Percentiles rank a stretch among this genome's conserved stretches.
Evolutionary conservation across 2,113 vertebrate genomes (phyloP).

Genomic region (Catagonus wagneri): DNA sequence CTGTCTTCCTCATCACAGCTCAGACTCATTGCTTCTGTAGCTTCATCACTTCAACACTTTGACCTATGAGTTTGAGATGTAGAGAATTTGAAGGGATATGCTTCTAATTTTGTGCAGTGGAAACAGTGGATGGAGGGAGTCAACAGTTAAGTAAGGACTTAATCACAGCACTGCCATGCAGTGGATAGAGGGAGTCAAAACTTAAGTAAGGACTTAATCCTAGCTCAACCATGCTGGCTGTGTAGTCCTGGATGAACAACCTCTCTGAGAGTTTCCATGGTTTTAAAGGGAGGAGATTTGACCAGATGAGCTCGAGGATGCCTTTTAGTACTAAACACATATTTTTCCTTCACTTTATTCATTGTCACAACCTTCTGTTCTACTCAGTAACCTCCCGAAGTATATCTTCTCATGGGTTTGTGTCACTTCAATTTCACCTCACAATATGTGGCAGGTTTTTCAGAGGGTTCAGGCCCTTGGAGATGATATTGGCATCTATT

Average conservation of each 20-base stretch:
- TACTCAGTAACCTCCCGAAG: background rate
- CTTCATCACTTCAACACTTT: background rate
- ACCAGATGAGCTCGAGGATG: background rate
- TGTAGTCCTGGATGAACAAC: background rate
- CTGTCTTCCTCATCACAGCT: background rate
- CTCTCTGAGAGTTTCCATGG: background rate
- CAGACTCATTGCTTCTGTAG: background rate
- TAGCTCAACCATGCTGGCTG: background rate
- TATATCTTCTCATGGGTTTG: background rate
- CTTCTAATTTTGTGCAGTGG: background rate
- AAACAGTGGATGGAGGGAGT: background rate
- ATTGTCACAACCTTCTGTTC: background rate
- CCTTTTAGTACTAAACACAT: background rate
- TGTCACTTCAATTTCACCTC: background rate
- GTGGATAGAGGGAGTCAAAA: background rate
- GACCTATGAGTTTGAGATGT: background rate
- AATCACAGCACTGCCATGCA: background rate
- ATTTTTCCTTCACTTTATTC: background rate
- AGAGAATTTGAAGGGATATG: background rate
- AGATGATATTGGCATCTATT: background rate
- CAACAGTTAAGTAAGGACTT: background rate
- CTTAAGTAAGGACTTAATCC: background rate
- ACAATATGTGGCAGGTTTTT: background rate
- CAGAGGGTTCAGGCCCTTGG: background rate
- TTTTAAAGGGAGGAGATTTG: background rate